phyloP scores from a whole-genome alignment of 2,113 vertebrate species.

The Labeo rohita region DNA sequence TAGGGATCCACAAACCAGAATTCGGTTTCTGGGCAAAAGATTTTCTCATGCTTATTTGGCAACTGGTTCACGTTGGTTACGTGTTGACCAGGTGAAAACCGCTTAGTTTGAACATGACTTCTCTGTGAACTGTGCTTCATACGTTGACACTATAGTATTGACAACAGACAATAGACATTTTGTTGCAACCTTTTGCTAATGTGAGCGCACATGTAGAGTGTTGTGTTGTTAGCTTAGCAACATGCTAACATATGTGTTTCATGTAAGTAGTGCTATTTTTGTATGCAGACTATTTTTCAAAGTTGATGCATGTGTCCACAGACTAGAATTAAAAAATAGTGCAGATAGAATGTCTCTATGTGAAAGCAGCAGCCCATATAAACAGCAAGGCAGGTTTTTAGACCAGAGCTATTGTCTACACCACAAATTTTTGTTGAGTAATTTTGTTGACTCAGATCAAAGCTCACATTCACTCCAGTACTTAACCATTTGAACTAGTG shows the following conservation, averaged over 20 bases:
- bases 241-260: not conserved
- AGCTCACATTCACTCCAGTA: not conserved
- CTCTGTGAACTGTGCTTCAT: too few species aligned
- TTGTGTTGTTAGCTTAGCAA: not conserved
- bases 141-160: too few species aligned
- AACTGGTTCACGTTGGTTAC: too few species aligned
- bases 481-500: not conserved
- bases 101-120: too few species aligned
- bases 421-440: slow-evolving; percentile 21
- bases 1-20: not conserved
- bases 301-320: not conserved
- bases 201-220: not conserved
- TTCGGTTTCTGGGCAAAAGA: too few species aligned
- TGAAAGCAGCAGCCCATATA: not conserved
- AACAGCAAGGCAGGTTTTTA: slow-evolving; percentile 4
- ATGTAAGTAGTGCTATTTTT: not conserved
- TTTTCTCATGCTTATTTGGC: too few species aligned
- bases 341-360: not conserved
- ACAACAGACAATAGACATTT: too few species aligned
- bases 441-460: not conserved
- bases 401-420: slow-evolving; percentile 19
- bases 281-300: not conserved
- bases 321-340: not conserved
- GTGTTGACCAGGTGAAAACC: too few species aligned
- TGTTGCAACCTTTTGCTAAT: not conserved